Evolutionary conservation across 2,113 vertebrate species (phyloP).

Genomic region (Sminthopsis crassicaudata): DNA sequence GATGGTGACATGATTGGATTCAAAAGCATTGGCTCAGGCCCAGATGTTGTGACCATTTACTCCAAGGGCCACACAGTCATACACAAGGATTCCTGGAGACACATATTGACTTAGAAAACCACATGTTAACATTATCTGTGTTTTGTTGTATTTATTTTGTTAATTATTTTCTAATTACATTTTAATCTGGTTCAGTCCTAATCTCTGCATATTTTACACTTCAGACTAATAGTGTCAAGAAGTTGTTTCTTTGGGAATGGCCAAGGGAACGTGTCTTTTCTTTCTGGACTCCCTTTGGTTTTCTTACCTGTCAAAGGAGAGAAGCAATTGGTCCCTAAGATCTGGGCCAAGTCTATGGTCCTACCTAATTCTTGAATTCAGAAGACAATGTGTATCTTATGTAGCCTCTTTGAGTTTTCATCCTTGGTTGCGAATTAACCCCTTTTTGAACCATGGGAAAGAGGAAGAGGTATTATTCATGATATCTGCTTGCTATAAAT

Average conservation of each 20-base stretch:
- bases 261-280: background rate
- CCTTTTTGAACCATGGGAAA: conserved; percentile 38
- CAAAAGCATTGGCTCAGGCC: background rate
- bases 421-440: background rate
- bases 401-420: background rate
- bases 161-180: background rate
- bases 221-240: background rate
- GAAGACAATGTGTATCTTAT: conserved; percentile 9
- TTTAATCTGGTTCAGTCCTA: background rate
- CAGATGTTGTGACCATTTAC: background rate
- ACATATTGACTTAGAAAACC: background rate
- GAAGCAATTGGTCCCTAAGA: background rate
- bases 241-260: background rate
- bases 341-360: background rate
- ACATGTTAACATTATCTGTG: background rate
- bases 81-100: fast-evolving
- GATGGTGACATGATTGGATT: background rate
- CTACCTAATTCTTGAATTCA: background rate
- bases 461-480: background rate
- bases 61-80: background rate
- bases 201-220: fast-evolving
- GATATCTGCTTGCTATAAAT: fast-evolving
- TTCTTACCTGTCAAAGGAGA: background rate
- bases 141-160: background rate
- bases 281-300: background rate